Conservation (phyloP, 2,888 invertebrate genomes). For the Balanococcus diminutus region DNA sequence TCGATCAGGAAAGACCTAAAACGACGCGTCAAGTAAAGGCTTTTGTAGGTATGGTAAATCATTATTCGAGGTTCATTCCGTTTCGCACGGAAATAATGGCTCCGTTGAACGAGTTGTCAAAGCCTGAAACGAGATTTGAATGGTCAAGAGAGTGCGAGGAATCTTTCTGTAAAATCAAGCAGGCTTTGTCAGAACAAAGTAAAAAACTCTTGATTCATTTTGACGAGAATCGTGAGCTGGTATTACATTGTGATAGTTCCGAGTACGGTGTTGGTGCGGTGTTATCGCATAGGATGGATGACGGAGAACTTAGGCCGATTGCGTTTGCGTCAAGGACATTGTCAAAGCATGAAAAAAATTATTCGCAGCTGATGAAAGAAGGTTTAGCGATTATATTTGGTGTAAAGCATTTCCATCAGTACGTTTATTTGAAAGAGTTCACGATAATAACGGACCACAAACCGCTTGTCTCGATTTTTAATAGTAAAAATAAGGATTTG, state of each 20-base stretch:
- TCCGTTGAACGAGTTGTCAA: too few species aligned
- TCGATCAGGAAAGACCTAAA: too few species aligned
- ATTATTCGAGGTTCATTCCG: too few species aligned
- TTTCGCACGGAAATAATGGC: too few species aligned
- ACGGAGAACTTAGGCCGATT: constrained; percentile 55
- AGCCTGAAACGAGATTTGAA: too few species aligned
- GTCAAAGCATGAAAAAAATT: constrained; percentile 53
- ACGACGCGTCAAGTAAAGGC: too few species aligned
- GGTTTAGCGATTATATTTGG: constrained; percentile 56
- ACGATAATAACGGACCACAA: constrained; percentile 3
- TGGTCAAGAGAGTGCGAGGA: too few species aligned
- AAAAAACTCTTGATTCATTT: constrained; percentile 57
- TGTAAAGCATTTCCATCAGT: constrained; percentile 23
- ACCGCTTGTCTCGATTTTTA: background rate
- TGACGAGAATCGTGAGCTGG: constrained; percentile 52
- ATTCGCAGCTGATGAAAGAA: constrained; percentile 57
- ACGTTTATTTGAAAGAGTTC: background rate
- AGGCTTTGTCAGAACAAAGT: too few species aligned
- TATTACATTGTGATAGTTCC: constrained; percentile 56
- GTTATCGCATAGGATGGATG: constrained; percentile 52
- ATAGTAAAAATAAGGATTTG: background rate
- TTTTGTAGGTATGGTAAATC: too few species aligned
- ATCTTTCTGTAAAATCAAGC: too few species aligned
- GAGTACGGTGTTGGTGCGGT: constrained; percentile 56
- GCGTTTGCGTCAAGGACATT: constrained; percentile 56